Percentiles rank a stretch among this genome's conserved stretches.
Conservation (phyloP, 2,888 invertebrate species). For the Stenotaenia linearis region DNA sequence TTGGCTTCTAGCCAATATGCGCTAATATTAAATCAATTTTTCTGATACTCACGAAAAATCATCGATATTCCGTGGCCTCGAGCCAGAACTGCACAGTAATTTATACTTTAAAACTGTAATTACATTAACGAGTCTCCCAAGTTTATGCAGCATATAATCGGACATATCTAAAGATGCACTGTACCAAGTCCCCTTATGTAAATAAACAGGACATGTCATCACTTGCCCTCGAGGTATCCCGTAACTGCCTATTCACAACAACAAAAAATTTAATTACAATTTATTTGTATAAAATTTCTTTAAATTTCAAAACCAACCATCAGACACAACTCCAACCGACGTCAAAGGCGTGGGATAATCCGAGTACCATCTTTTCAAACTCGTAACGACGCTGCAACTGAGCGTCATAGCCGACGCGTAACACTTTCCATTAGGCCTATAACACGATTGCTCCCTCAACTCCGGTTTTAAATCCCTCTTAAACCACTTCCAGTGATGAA, state of each 20-base stretch:
- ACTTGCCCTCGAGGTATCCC: not conserved
- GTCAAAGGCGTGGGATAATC: not conserved
- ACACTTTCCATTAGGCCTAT: not conserved
- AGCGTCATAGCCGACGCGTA: not conserved
- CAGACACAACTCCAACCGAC: conserved; percentile 26
- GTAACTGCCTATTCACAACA: not conserved
- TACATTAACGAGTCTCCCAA: not conserved
- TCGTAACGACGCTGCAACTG: not conserved
- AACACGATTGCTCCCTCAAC: not conserved
- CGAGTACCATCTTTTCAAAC: conserved; percentile 21
- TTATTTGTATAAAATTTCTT: not conserved
- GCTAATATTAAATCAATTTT: no score
- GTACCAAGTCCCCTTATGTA: not conserved
- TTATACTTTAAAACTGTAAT: no score
- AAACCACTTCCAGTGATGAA: conserved; percentile 29
- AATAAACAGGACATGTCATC: conserved; percentile 8
- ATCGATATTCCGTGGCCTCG: no score
- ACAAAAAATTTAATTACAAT: not conserved
- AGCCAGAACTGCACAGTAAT: no score
- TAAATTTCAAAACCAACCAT: no score
- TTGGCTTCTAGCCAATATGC: no score
- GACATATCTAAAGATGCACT: not conserved
- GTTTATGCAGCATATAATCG: not conserved
- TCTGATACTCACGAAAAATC: no score
- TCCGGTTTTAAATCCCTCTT: not conserved